These are phyloP conservation scores for Cylindroiulus punctatus DNA, from an alignment of 2,888 invertebrate species.

Conservation along the genomic window DNA sequence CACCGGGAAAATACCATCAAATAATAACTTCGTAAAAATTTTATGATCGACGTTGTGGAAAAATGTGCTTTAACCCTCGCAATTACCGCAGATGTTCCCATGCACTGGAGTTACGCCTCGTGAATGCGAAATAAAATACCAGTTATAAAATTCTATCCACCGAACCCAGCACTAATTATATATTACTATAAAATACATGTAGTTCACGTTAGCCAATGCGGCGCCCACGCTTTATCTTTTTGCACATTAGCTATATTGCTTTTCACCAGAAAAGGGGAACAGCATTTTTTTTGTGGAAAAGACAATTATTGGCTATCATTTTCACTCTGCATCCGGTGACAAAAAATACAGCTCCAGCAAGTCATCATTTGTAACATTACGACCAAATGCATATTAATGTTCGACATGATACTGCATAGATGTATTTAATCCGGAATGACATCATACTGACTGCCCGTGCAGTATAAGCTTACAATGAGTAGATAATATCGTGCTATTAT, in stretches of 20 bases:
- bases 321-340: not conserved
- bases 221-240: not conserved
- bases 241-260: conserved; percentile 14
- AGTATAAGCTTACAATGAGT: not conserved
- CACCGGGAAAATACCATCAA: not conserved
- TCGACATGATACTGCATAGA: not conserved
- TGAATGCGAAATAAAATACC: conserved; percentile 30
- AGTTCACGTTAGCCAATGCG: not conserved
- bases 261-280: not conserved
- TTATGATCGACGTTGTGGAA: not conserved
- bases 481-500: conserved; percentile 2
- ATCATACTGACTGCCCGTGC: not conserved
- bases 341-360: not conserved
- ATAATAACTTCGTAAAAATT: conserved; percentile 1
- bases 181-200: not conserved
- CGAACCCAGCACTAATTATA: conserved; percentile 2
- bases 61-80: not conserved
- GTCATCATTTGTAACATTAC: not conserved
- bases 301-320: conserved; percentile 29
- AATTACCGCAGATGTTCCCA: conserved; percentile 5
- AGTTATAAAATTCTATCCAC: not conserved
- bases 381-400: not conserved
- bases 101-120: not conserved
- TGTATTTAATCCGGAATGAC: not conserved
- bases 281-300: not conserved